These are phyloP conservation scores for Prosopocoilus inquinatus DNA, from an alignment of 2,888 invertebrate genomes.

Conservation along the genomic window DNA sequence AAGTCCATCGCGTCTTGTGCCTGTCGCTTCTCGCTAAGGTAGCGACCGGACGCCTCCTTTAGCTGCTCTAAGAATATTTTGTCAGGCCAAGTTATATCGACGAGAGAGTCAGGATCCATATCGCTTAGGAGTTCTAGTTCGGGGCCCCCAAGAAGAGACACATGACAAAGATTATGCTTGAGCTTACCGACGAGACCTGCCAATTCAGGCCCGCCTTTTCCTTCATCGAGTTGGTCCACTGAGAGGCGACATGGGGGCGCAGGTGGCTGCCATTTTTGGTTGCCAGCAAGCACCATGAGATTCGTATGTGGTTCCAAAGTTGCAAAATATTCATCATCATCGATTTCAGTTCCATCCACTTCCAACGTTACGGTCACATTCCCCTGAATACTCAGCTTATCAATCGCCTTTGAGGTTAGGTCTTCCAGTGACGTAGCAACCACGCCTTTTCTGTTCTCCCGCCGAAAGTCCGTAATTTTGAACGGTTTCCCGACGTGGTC, in stretches of 20 bases:
- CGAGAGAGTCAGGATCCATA: slow-evolving; percentile 86
- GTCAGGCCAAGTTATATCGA: slow-evolving; percentile 72
- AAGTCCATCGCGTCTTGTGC: slow-evolving; percentile 86
- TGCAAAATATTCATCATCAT: slow-evolving; percentile 92
- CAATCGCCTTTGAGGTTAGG: slow-evolving; percentile 71
- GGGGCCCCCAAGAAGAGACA: slow-evolving; percentile 78
- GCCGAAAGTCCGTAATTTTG: slow-evolving; percentile 75
- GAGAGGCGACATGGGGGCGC: slow-evolving; percentile 63
- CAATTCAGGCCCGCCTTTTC: slow-evolving; percentile 59
- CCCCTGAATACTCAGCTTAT: slow-evolving; percentile 65
- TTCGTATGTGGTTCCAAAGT: slow-evolving; percentile 86
- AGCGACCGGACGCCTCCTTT: slow-evolving; percentile 80
- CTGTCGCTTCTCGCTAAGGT: slow-evolving; percentile 77
- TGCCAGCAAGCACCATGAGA: slow-evolving; percentile 75
- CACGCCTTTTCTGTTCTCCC: slow-evolving; percentile 79
- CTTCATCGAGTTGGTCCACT: slow-evolving; percentile 60
- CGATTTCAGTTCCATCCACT: slow-evolving; percentile 91
- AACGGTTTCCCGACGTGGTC: slow-evolving; percentile 61
- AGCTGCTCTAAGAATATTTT: slow-evolving; percentile 75
- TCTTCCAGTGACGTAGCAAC: slow-evolving; percentile 79
- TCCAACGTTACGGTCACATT: slow-evolving; percentile 80
- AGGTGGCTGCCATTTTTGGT: slow-evolving; percentile 72
- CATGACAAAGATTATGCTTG: slow-evolving; percentile 79
- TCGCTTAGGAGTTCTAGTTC: slow-evolving; percentile 82
- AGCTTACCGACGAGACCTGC: slow-evolving; percentile 75